phyloP scores from a whole-genome alignment of 2,113 vertebrate genomes.

The Corydoras sp. region DNA sequence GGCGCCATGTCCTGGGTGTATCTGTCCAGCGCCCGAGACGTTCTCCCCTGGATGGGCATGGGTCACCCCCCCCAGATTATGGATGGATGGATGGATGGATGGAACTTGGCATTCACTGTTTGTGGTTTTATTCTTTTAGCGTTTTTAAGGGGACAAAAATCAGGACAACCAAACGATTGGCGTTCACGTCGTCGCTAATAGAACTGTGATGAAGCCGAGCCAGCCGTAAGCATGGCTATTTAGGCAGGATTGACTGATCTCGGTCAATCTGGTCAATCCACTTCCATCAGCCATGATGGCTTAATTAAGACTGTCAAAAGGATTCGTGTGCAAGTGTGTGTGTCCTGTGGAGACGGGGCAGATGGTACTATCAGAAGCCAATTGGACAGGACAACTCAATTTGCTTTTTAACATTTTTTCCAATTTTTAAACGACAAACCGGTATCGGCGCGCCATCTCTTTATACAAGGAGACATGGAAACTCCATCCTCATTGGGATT shows the following conservation, averaged over 20 bases:
- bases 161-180: not conserved
- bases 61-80: too few relatives aligned
- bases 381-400: slow-evolving; percentile 8
- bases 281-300: slow-evolving; percentile 38
- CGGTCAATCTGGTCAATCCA: slow-evolving; percentile 34
- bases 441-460: not conserved
- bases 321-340: slow-evolving; percentile 9
- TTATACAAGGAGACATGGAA: not conserved
- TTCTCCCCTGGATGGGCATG: too few relatives aligned
- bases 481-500: too few relatives aligned
- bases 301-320: slow-evolving; percentile 39
- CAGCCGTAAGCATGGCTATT: slow-evolving; percentile 11
- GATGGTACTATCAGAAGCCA: slow-evolving; percentile 11
- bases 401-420: not conserved
- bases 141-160: too few relatives aligned
- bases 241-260: slow-evolving; percentile 37
- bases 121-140: too few relatives aligned
- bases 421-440: not conserved
- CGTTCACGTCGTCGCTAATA: too few relatives aligned
- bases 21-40: too few relatives aligned
- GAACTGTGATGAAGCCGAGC: not conserved
- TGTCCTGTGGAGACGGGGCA: slow-evolving; percentile 20
- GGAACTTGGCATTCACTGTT: too few relatives aligned
- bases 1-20: too few relatives aligned
- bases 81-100: too few relatives aligned